These are phyloP conservation scores for Porites cylindrica DNA, from an alignment of 92 coral and sea anemone genomes.

Conservation along the genomic window DNA sequence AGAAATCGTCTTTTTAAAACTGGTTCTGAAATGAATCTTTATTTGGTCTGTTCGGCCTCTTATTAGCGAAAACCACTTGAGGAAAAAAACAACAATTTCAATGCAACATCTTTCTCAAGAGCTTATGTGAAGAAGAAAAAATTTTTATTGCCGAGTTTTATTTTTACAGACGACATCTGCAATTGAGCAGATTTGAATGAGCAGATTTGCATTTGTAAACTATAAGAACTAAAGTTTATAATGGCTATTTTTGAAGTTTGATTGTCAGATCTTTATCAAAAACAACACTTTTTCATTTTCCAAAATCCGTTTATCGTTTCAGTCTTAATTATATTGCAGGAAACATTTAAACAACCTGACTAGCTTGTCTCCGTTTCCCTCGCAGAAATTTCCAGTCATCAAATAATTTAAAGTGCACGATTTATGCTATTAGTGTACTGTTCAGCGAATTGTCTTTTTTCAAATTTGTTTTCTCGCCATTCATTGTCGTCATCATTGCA, in stretches of 20 bases:
- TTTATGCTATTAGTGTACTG: not conserved
- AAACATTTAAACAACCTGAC: not conserved
- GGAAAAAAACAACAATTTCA: not conserved
- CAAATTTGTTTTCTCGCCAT: not conserved
- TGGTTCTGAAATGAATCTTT: too few species aligned
- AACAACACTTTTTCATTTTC: too few species aligned
- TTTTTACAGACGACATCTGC: not conserved
- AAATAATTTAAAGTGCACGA: not conserved
- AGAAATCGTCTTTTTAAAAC: too few species aligned
- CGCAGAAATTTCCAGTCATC: not conserved
- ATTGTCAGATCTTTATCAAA: too few species aligned
- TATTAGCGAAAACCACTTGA: not conserved
- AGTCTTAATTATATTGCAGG: not conserved
- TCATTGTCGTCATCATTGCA: not conserved
- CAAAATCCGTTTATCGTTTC: not conserved
- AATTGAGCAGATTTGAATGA: too few species aligned
- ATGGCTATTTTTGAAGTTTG: not conserved
- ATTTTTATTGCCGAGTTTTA: not conserved
- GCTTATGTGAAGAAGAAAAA: not conserved
- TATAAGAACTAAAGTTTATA: not conserved
- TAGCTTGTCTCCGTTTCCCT: not conserved
- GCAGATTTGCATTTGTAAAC: conserved; percentile 12
- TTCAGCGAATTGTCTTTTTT: not conserved
- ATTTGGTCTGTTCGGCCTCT: too few species aligned
- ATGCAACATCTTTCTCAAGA: not conserved